Evolutionary conservation across 2,797 vertebrate species (phyloP).

Genomic region (Toxotes lorentzi): DNA sequence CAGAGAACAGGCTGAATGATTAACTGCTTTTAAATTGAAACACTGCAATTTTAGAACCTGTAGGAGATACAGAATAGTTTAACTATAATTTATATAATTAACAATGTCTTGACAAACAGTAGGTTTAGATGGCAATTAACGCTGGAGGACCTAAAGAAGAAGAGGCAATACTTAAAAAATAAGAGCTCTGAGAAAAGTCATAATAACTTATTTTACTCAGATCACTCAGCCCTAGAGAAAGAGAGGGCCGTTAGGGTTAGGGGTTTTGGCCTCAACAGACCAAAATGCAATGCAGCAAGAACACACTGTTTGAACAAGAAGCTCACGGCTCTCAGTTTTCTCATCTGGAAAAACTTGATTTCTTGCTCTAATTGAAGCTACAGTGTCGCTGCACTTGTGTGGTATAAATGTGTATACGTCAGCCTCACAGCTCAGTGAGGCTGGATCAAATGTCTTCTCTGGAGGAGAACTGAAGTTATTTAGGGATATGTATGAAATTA

Average conservation of each 20-base stretch:
- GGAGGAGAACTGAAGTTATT: background rate
- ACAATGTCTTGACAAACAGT: too few relatives aligned
- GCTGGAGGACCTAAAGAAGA: too few relatives aligned
- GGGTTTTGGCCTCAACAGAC: too few relatives aligned
- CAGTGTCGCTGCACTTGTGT: background rate
- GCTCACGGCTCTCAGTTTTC: background rate
- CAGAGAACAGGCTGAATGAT: too few relatives aligned
- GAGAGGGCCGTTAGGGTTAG: too few relatives aligned
- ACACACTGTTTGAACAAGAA: background rate
- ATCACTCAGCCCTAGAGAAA: background rate
- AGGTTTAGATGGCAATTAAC: too few relatives aligned
- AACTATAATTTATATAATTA: too few relatives aligned
- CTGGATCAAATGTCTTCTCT: background rate
- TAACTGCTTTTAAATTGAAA: too few relatives aligned
- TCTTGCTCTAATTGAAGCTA: background rate
- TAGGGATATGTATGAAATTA: background rate
- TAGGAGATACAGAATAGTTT: too few relatives aligned
- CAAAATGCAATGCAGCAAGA: background rate
- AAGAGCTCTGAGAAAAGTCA: background rate
- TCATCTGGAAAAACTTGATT: conserved; percentile 8
- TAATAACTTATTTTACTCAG: background rate
- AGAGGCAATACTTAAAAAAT: too few relatives aligned
- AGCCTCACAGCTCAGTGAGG: background rate
- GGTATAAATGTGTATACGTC: background rate
- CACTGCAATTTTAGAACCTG: too few relatives aligned